phyloP scores from a whole-genome alignment of 2,797 vertebrate genomes.

The Gymnopithys bicolor region DNA sequence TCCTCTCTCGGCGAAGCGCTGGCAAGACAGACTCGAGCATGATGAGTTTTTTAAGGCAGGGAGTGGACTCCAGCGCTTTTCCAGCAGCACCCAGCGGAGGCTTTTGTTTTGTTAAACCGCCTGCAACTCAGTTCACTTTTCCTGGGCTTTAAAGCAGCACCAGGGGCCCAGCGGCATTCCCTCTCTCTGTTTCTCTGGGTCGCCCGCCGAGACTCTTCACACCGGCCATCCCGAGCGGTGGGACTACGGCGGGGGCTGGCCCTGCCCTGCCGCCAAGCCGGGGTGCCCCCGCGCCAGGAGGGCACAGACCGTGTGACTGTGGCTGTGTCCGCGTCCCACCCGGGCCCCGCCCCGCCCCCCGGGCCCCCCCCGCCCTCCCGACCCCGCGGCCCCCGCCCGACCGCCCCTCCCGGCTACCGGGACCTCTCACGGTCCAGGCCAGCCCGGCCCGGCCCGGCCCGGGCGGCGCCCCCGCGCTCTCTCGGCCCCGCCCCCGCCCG shows the following conservation, averaged over 20 bases:
- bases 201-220: no score
- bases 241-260: no score
- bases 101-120: background rate
- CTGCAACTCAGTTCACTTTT: background rate
- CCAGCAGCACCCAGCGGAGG: background rate
- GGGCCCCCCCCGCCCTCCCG: background rate
- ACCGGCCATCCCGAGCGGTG: background rate
- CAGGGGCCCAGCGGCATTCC: no score
- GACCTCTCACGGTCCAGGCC: background rate
- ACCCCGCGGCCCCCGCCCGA: no score
- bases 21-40: background rate
- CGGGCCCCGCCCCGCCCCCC: background rate
- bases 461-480: background rate
- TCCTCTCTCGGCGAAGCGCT: background rate
- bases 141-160: background rate
- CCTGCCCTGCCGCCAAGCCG: background rate
- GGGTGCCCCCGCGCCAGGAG: background rate
- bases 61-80: background rate
- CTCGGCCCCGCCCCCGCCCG: background rate
- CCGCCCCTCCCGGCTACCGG: background rate
- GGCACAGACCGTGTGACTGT: background rate
- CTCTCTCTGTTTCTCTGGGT: no score
- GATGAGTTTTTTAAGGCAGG: background rate
- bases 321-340: background rate
- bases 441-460: background rate